These are phyloP conservation scores for Halcyon malimbica DNA, from an alignment of 2,113 vertebrate genomes.

Conservation along the genomic window DNA sequence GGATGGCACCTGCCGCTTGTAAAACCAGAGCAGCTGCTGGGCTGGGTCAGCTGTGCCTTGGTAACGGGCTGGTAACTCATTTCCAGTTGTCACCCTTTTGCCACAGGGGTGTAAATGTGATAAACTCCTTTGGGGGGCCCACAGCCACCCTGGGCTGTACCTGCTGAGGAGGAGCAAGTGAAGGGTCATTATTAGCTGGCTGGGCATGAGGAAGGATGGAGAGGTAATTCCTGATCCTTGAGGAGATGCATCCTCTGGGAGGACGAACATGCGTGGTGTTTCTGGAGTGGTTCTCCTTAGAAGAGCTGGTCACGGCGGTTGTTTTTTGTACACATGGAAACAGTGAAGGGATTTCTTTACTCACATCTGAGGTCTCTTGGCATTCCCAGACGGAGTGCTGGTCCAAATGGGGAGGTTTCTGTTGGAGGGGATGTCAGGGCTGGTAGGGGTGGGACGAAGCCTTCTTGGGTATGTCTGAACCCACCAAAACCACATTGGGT, in stretches of 20 bases:
- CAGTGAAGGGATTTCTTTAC: background rate
- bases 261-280: accelerated
- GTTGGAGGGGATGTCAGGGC: background rate
- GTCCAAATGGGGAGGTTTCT: background rate
- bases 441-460: background rate
- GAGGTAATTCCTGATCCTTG: background rate
- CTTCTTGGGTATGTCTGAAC: background rate
- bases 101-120: background rate
- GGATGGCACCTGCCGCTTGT: background rate
- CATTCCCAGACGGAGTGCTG: background rate
- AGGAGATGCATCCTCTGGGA: background rate
- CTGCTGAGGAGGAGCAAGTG: background rate
- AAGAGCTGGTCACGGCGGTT: background rate
- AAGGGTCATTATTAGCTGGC: background rate
- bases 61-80: background rate
- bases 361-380: background rate
- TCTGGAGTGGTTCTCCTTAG: background rate
- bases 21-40: background rate
- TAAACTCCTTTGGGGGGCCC: background rate
- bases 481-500: background rate
- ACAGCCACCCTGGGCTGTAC: accelerated
- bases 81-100: background rate
- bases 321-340: background rate
- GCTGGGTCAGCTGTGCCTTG: background rate
- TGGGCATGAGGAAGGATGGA: background rate